Evolutionary conservation across 2,797 vertebrate genomes (phyloP), one percentile per base, ranked within the genome.

Genomic region (Pseudomugil tenellus): DNA sequence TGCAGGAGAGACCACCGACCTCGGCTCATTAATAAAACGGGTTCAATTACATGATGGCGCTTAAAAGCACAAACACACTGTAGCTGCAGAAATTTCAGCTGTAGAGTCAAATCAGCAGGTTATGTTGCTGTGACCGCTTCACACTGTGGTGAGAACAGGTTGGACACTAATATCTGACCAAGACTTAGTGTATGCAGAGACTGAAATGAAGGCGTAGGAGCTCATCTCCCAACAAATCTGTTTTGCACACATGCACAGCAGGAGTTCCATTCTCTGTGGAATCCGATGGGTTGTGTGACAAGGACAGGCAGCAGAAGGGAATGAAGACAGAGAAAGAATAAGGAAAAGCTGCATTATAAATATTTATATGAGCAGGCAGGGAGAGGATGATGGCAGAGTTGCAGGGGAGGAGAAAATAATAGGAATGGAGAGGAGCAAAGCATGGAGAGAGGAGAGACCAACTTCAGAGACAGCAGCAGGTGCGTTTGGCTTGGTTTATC

Each of bases 281-380:
- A 67, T 43, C 41, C 19, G 41, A 43, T 43, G 41, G 41, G 58
- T 54, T 23, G 41, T 52, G 60, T 56, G 67, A 62, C 49, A 55
- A 32, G 43, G 31, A 58, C 67, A 35, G 73, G 63, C 65, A 67
- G 70, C 67, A 66, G 43, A 37, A 43, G 68, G 39, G 68, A 77
- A 52, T 52, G 83, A 76, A 85, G 17, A 14, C 19, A n/a, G 17
- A 19, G 41, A 43, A n/a, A 43, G 41, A 43, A 43, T 19, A 55
- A 65, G 72, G 70, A 83, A 89, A 66, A 84, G 65, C 61, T 64
- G 70, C 79, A 84, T 85, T 77, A 92, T 93, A 91, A 93, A 93
- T 93, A 93, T 92, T 92, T 90, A 93, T 92, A 85, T 16, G 29
- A 68, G 82, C 63, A 67, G 63, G 34, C 58, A 70, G 66, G 52